phyloP scores from a whole-genome alignment of 2,797 vertebrate species.

The Buphagus erythrorhynchus region DNA sequence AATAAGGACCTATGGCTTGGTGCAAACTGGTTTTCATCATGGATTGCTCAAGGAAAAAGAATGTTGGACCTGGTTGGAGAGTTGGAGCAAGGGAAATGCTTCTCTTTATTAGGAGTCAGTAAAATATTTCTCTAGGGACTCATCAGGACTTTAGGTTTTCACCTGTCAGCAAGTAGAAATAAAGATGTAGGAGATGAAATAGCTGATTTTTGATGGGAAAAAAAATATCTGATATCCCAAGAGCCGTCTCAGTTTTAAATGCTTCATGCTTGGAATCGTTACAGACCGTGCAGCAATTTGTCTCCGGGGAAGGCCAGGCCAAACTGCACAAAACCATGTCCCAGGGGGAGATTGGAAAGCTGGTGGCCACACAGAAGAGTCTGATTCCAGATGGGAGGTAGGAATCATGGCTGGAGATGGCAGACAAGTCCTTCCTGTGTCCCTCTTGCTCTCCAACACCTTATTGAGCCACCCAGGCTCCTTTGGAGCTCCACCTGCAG shows the following conservation, averaged over 20 bases:
- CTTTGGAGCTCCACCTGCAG: background rate
- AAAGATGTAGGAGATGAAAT: background rate
- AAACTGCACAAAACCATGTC: conserved; percentile 93
- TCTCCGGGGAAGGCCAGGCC: conserved; percentile 78
- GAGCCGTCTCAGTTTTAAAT: conserved; percentile 2
- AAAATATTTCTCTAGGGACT: background rate
- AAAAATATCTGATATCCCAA: background rate
- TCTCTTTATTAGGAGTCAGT: background rate
- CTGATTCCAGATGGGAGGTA: conserved; percentile 89
- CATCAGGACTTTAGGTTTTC: background rate
- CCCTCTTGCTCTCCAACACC: background rate
- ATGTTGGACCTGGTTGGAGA: background rate
- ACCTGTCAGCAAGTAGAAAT: background rate
- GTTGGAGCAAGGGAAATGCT: background rate
- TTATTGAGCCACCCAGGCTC: background rate
- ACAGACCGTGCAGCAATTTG: conserved; percentile 81
- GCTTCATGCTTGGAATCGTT: conserved; percentile 33
- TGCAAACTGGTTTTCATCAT: background rate
- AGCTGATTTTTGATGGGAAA: background rate
- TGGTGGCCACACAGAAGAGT: conserved; percentile 81
- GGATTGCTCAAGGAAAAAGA: background rate
- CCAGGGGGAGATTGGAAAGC: conserved; percentile 90
- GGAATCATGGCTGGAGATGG: background rate
- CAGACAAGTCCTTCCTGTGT: rapidly evolving
- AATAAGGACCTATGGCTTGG: background rate